Evolutionary conservation across 2,797 vertebrate species (phyloP).

Genomic region (Brachyalestes nurse): DNA sequence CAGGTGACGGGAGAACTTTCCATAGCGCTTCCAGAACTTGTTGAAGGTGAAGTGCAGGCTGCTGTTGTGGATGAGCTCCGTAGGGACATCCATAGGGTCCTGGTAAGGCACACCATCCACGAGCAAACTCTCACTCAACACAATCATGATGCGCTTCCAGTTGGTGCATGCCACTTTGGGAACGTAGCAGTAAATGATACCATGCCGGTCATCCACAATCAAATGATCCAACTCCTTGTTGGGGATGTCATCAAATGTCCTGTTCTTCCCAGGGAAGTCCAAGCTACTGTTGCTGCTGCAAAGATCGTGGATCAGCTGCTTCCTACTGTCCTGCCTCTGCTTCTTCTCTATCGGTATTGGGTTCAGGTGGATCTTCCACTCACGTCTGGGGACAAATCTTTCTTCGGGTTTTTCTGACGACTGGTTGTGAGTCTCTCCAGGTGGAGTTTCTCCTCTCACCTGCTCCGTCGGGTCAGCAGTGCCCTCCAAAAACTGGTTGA

Average conservation of each 20-base stretch:
- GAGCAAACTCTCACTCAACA: constrained; percentile 91
- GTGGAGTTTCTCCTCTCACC: constrained; percentile 73
- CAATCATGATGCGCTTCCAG: constrained; percentile 98
- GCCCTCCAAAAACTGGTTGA: constrained; percentile 84
- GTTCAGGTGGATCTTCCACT: constrained; percentile 87
- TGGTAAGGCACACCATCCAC: constrained; percentile 85
- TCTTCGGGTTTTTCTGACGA: constrained; percentile 76
- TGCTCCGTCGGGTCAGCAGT: constrained; percentile 78
- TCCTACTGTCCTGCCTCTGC: constrained; percentile 81
- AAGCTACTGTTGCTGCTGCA: constrained; percentile 87
- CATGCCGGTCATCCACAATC: constrained; percentile 95
- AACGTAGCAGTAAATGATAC: constrained; percentile 96
- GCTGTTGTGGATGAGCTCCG: constrained; percentile 88
- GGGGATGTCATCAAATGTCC: constrained; percentile 96
- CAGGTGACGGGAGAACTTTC: constrained; percentile 91
- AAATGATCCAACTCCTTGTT: constrained; percentile 95
- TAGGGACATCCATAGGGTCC: constrained; percentile 88
- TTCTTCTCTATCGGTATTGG: constrained; percentile 75
- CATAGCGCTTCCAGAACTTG: constrained; percentile 97
- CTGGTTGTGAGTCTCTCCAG: constrained; percentile 72
- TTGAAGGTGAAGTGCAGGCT: constrained; percentile 95
- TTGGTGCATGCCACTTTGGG: constrained; percentile 98
- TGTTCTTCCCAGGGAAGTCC: constrained; percentile 88
- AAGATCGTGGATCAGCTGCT: constrained; percentile 79
- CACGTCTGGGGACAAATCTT: constrained; percentile 83